phyloP scores from a whole-genome alignment of 2,113 vertebrate species.

The Ceyx melanurus region DNA sequence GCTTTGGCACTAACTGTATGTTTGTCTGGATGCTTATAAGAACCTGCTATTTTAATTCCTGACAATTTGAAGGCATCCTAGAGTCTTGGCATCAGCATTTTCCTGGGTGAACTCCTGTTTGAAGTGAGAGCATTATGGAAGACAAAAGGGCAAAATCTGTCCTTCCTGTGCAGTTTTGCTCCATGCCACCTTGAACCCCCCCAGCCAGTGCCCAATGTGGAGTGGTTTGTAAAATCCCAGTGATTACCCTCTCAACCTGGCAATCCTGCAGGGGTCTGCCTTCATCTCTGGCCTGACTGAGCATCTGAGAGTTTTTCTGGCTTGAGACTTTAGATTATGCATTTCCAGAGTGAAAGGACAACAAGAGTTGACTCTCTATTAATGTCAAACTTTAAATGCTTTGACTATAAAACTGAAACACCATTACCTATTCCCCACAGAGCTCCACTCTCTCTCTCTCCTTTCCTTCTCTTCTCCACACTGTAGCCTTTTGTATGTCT shows the following conservation, averaged over 20 bases:
- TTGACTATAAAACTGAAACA: slow-evolving; percentile 58
- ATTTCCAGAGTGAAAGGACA: slow-evolving; percentile 46
- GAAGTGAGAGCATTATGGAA: not conserved
- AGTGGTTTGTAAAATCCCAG: not conserved
- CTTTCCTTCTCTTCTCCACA: slow-evolving; percentile 20
- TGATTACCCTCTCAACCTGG: not conserved
- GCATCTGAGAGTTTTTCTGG: not conserved
- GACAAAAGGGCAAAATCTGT: not conserved
- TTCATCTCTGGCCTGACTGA: not conserved
- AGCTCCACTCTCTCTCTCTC: not conserved
- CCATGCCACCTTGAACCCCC: rapidly evolving
- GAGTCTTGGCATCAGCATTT: not conserved
- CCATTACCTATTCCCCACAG: slow-evolving; percentile 63
- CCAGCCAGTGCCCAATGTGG: not conserved
- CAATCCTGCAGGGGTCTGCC: not conserved
- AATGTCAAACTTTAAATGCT: slow-evolving; percentile 62
- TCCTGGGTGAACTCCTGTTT: not conserved
- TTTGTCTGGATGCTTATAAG: not conserved
- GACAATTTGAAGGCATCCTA: not conserved
- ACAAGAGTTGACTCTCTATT: slow-evolving; percentile 7
- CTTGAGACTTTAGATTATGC: not conserved
- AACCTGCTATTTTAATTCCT: not conserved
- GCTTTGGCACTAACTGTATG: not conserved
- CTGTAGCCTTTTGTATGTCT: slow-evolving; percentile 65
- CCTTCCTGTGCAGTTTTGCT: not conserved